Evolutionary conservation across 2,888 invertebrate species (phyloP).

Genomic region (Aphidoletes aphidimyza): DNA sequence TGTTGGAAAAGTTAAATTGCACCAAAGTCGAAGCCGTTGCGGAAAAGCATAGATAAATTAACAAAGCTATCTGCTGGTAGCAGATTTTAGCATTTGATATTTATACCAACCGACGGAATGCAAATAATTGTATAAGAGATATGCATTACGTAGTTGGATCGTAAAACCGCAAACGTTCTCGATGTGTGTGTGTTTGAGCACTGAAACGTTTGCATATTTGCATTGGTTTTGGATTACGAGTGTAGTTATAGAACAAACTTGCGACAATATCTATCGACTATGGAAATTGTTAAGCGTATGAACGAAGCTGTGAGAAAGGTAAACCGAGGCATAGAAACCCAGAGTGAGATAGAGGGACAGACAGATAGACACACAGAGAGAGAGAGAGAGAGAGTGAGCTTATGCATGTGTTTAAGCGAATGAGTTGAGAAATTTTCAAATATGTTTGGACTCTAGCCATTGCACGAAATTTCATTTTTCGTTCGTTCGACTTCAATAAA

Average conservation of each 20-base stretch:
- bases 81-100: conserved; percentile 42
- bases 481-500: background rate
- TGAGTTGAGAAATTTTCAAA: background rate
- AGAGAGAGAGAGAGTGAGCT: background rate
- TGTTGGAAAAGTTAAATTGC: conserved; percentile 49
- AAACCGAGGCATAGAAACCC: no score
- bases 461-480: conserved; percentile 14
- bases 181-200: background rate
- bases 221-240: conserved; percentile 33
- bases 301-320: background rate
- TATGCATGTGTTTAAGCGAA: no score
- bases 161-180: conserved; percentile 26
- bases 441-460: background rate
- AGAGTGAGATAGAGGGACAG: background rate
- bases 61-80: conserved; percentile 46
- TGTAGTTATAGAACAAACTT: conserved; percentile 42
- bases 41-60: conserved; percentile 50
- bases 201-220: background rate
- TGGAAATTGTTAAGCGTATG: background rate
- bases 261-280: conserved; percentile 38
- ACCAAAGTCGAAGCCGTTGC: conserved; percentile 43
- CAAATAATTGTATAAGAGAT: conserved; percentile 36
- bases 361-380: background rate
- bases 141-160: conserved; percentile 39
- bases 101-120: conserved; percentile 39